These are phyloP conservation scores for Gastracanthus pulcherrimus DNA, from an alignment of 2,888 invertebrate genomes.

Conservation along the genomic window DNA sequence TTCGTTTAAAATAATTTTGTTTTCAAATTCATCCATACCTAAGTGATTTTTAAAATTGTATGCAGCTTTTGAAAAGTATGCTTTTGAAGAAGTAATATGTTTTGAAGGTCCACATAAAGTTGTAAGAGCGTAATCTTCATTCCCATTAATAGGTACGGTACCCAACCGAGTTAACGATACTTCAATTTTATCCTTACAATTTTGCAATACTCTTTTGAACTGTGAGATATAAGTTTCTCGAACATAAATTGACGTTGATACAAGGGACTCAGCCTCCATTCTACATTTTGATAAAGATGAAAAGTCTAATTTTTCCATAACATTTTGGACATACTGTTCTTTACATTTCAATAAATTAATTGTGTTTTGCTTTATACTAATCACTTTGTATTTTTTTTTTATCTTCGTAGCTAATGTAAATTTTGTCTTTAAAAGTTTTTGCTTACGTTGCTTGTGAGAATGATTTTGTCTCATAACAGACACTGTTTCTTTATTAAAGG, in stretches of 20 bases:
- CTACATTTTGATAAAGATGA: not conserved
- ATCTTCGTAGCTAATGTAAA: not conserved
- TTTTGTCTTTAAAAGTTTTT: not conserved
- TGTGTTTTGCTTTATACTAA: not conserved
- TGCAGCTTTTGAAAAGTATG: conserved; percentile 53
- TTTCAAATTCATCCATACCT: not conserved
- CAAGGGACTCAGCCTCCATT: conserved; percentile 47
- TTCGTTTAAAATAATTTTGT: not conserved
- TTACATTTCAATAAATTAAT: not conserved
- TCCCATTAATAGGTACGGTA: not conserved
- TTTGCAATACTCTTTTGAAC: not conserved
- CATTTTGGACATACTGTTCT: not conserved
- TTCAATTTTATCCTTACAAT: conserved; percentile 36
- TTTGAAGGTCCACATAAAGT: conserved; percentile 48
- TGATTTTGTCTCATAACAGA: no score
- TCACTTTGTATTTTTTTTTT: not conserved
- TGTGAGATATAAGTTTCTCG: conserved; percentile 30
- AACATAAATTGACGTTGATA: conserved; percentile 39
- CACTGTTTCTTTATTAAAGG: no score
- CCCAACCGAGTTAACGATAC: conserved; percentile 19
- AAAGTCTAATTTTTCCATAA: not conserved
- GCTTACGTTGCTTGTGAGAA: no score
- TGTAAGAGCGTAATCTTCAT: not conserved
- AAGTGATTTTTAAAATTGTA: conserved; percentile 55
- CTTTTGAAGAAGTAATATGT: conserved; percentile 53